Base-by-base conservation (phyloP, 2,888 invertebrate genomes). In the Thyatira batis region DNA sequence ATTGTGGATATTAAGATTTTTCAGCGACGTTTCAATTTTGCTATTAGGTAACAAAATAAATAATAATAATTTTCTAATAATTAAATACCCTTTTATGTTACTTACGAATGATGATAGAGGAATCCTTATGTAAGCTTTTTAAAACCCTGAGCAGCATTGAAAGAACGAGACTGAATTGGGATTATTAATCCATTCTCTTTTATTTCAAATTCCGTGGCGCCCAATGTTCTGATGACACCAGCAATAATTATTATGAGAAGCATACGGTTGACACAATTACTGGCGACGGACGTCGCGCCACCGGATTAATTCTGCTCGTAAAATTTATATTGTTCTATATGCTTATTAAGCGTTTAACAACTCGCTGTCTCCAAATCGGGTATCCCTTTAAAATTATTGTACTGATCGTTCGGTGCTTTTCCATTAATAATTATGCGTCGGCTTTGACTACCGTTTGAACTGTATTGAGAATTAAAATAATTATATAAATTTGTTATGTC, bases 291-390 rank as follows among this genome's bases (percentile, higher is more conserved):
- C 73, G 73, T 71, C 71, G 70, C 69, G 77, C 76, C 77, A 74
- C 64, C 70, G 70, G 78, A 80, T 84, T 83, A 82, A 82, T 83
- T 82, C 76, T 69, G 76, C 71, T 81, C 83, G 77, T 85, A 81
- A 80, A 82, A 82, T 81, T 76, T 79, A 78, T 76, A 73, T 67
- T 71, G 67, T 65, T 66, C 62, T 61, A 69, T 69, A 58, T 65
- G 65, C 67, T 73, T 74, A 71, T 72, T 70, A 70, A 68, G 66
- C 39, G 8, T 39, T 39, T 39, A 8, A 39, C 66, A 64, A 46
- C 46, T 25, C 21, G 45, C 17, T 48, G 48, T 27, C 48, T 20
- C 27, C 48, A 20, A 48, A 48, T 27, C 27, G 48, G 48, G 28
- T 20, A 27, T 48, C 20, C 48, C 28, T 46, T 20, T 20, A 20